These are phyloP conservation scores for Enteromius thamalakanensis DNA, from an alignment of 2,797 vertebrate species.

Conservation along the genomic window DNA sequence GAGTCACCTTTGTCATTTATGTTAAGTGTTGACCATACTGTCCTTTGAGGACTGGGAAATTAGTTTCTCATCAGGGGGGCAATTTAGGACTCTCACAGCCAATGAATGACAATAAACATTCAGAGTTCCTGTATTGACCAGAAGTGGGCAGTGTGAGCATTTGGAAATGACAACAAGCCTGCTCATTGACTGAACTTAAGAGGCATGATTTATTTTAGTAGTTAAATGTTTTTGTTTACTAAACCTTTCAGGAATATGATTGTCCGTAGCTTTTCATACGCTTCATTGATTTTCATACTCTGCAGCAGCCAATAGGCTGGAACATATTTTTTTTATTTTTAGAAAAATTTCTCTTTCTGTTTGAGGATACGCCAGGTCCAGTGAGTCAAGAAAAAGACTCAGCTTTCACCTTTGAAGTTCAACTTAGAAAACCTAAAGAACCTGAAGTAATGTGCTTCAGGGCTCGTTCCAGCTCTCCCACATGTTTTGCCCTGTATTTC, in stretches of 20 bases:
- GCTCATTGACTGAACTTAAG: neutral
- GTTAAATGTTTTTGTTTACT: slow-evolving; percentile 56
- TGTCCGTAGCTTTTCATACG: slow-evolving; percentile 62
- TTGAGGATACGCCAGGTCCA: slow-evolving; percentile 39
- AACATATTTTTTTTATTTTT: slow-evolving; percentile 47
- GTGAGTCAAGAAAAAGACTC: slow-evolving; percentile 37
- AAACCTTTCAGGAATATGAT: slow-evolving; percentile 63
- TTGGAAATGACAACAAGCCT: neutral
- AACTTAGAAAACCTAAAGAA: slow-evolving; percentile 29
- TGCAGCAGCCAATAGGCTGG: slow-evolving; percentile 62
- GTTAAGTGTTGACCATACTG: slow-evolving; percentile 23
- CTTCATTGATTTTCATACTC: slow-evolving; percentile 64
- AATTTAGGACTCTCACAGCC: slow-evolving; percentile 16
- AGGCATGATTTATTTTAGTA: slow-evolving; percentile 54
- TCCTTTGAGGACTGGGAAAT: slow-evolving; percentile 13
- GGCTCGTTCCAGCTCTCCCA: slow-evolving; percentile 34
- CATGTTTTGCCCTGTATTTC: slow-evolving; percentile 25
- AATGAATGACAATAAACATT: slow-evolving; percentile 4
- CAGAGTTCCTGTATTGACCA: slow-evolving; percentile 39
- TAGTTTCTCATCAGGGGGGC: slow-evolving; percentile 29
- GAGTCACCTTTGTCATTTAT: slow-evolving; percentile 34
- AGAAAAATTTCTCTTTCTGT: slow-evolving; percentile 31
- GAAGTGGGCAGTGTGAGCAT: slow-evolving; percentile 54
- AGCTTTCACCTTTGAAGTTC: slow-evolving; percentile 49
- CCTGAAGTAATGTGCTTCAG: slow-evolving; percentile 46